These are phyloP conservation scores for Enteromius trimaculatus DNA, from an alignment of 2,797 vertebrate species.

Conservation along the genomic window DNA sequence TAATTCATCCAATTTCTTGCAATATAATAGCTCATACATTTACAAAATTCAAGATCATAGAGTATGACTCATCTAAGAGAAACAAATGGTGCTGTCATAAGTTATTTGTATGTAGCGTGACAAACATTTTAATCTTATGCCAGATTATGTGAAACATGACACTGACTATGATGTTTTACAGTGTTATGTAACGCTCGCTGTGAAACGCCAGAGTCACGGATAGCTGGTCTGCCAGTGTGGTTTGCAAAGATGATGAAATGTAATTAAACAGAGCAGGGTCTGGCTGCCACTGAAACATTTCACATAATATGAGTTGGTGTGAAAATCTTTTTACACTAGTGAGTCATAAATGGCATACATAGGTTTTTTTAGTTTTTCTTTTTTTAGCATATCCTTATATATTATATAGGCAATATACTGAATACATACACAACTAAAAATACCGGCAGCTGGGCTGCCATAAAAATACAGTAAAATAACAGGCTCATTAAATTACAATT, in stretches of 20 bases:
- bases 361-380: no score
- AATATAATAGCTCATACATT: not conserved
- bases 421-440: not conserved
- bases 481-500: not conserved
- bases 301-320: not conserved
- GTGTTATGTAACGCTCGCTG: conserved; percentile 16
- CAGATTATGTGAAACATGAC: conserved; percentile 41
- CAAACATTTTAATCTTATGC: conserved; percentile 23
- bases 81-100: conserved; percentile 15
- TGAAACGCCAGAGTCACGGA: not conserved
- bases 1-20: not conserved
- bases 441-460: no score
- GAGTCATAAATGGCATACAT: not conserved
- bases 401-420: not conserved
- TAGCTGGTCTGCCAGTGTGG: not conserved
- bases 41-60: not conserved
- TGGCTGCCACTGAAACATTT: not conserved
- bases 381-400: not conserved
- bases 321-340: not conserved
- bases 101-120: not conserved
- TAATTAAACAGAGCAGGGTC: conserved; percentile 19
- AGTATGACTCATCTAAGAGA: conserved; percentile 12
- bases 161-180: conserved; percentile 26
- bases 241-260: conserved; percentile 28
- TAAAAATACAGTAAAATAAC: not conserved